These are phyloP conservation scores for Myiothlypis coronata DNA, from an alignment of 2,797 vertebrate species.

Conservation along the genomic window DNA sequence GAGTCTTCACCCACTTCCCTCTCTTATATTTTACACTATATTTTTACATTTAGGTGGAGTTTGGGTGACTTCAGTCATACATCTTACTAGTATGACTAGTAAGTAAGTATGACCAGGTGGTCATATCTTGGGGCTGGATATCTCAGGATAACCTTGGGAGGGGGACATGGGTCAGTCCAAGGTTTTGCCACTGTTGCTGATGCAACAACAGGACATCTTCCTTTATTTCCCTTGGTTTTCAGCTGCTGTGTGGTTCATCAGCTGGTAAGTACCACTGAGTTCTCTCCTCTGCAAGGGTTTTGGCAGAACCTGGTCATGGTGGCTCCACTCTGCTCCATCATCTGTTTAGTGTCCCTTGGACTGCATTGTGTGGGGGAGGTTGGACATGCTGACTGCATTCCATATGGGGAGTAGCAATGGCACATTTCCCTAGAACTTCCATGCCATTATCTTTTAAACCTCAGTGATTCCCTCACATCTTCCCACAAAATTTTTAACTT, in stretches of 20 bases:
- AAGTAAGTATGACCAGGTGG: background rate
- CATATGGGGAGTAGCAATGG: rapidly evolving
- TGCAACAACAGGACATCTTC: background rate
- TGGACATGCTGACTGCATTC: rapidly evolving
- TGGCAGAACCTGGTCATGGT: background rate
- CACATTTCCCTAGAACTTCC: background rate
- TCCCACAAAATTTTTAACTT: background rate
- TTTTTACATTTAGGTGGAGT: background rate
- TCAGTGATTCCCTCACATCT: background rate
- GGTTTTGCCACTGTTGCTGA: background rate
- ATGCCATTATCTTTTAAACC: background rate
- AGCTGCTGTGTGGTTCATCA: background rate
- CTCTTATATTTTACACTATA: background rate
- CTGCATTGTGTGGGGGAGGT: rapidly evolving
- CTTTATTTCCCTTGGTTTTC: background rate
- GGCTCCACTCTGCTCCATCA: background rate
- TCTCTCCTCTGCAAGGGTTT: background rate
- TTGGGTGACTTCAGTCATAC: background rate
- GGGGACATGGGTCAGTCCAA: background rate
- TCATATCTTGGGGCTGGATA: rapidly evolving
- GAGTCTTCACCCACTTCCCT: background rate
- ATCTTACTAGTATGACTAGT: background rate
- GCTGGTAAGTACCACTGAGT: background rate
- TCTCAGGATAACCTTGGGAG: background rate
- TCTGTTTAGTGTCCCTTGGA: background rate